phyloP scores from a whole-genome alignment of 2,888 invertebrate species.

The Plebejus melissa region DNA sequence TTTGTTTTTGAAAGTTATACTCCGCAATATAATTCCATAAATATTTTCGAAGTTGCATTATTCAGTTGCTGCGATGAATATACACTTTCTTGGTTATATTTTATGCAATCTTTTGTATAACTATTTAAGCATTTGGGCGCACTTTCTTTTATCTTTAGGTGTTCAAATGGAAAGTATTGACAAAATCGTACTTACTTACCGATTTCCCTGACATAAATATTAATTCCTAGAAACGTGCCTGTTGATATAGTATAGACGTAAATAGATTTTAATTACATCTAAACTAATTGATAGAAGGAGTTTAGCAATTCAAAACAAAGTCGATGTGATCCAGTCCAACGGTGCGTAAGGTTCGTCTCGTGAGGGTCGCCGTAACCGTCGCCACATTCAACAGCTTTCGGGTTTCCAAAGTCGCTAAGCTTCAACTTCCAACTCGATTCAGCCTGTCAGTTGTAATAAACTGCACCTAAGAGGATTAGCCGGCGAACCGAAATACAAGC shows the following conservation, averaged over 20 bases:
- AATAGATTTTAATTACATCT: background rate
- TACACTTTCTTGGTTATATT: background rate
- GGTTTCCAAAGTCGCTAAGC: slow-evolving; percentile 57
- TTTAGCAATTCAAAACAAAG: slow-evolving; percentile 33
- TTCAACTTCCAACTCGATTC: slow-evolving; percentile 51
- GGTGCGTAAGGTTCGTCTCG: slow-evolving; percentile 67
- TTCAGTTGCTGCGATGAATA: background rate
- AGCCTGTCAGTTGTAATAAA: slow-evolving; percentile 46
- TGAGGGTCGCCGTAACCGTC: slow-evolving; percentile 58
- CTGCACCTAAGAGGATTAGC: slow-evolving; percentile 32
- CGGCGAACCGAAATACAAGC: slow-evolving; percentile 31
- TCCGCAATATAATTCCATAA: background rate
- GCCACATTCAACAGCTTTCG: slow-evolving; percentile 51
- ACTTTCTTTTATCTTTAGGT: background rate
- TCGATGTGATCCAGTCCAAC: slow-evolving; percentile 41
- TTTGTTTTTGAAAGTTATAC: slow-evolving; percentile 19
- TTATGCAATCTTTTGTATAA: background rate
- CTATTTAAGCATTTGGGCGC: background rate
- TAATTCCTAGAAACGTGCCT: too few species aligned
- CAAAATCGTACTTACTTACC: too few species aligned
- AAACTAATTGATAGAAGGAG: background rate
- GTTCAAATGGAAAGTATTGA: background rate
- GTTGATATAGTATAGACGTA: too few species aligned
- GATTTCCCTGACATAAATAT: too few species aligned
- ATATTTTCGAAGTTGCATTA: slow-evolving; percentile 1